A percentile compares a stretch with the other conserved stretches of the same genome.
These are phyloP conservation scores for Zalophus californianus DNA, from an alignment of 2,797 vertebrate genomes.

Conservation along the genomic window DNA sequence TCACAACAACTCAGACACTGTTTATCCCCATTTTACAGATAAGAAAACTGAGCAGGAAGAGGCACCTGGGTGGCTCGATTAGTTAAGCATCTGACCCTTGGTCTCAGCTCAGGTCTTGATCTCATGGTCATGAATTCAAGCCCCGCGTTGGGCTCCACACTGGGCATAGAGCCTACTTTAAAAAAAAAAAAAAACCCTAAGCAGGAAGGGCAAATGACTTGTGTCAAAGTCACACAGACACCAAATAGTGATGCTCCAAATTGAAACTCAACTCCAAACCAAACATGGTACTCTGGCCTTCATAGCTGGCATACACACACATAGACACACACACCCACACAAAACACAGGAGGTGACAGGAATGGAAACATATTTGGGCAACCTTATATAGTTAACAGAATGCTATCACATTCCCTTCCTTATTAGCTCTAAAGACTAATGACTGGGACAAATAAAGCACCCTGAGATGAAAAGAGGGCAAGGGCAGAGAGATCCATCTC, in stretches of 20 bases:
- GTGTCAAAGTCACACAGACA: not conserved
- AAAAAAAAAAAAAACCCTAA: not conserved
- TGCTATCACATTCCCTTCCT: not conserved
- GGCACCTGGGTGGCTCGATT: not conserved
- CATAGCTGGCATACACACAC: not conserved
- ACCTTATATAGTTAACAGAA: not conserved
- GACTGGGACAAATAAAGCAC: not conserved
- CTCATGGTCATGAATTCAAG: not conserved
- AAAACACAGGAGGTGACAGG: not conserved
- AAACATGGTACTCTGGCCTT: not conserved
- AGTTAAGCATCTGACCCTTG: not conserved
- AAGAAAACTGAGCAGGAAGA: not conserved
- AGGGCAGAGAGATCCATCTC: not conserved
- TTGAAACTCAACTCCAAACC: conserved; percentile 5
- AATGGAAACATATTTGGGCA: not conserved
- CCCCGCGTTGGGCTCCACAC: not conserved
- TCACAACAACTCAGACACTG: not conserved
- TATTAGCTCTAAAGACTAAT: not conserved
- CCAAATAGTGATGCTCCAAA: not conserved
- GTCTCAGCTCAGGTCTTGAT: not conserved
- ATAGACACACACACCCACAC: not conserved
- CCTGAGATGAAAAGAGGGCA: not conserved
- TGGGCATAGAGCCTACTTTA: not conserved
- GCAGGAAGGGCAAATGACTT: not conserved
- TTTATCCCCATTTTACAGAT: conserved; percentile 21